Evolutionary conservation across 2,888 invertebrate genomes (phyloP).

Genomic region (Nomada fucata): DNA sequence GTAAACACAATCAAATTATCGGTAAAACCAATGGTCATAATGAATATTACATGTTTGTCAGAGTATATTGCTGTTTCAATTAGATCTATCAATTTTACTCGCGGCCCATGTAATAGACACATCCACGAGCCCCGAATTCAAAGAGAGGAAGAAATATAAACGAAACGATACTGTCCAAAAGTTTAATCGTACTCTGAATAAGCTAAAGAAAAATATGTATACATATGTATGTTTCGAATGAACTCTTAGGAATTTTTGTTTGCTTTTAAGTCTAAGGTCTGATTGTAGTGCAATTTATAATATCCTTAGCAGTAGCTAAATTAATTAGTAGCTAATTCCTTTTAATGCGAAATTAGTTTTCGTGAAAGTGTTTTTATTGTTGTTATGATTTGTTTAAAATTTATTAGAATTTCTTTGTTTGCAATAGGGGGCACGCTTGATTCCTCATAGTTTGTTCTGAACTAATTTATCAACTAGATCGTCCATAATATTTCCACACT

Average conservation of each 20-base stretch:
- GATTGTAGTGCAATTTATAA: neutral
- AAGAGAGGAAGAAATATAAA: slow-evolving; percentile 14
- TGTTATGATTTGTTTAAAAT: slow-evolving; percentile 17
- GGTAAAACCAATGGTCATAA: slow-evolving; percentile 51
- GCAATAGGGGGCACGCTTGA: no score
- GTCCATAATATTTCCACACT: neutral
- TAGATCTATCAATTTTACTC: slow-evolving; percentile 54
- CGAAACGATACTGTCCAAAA: slow-evolving; percentile 28
- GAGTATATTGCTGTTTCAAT: slow-evolving; percentile 69
- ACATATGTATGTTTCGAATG: no score
- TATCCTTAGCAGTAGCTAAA: no score
- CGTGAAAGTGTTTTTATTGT: neutral
- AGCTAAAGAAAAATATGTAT: no score
- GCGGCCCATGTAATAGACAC: slow-evolving; percentile 23
- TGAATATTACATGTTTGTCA: slow-evolving; percentile 67
- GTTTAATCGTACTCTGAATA: slow-evolving; percentile 32
- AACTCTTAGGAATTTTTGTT: neutral
- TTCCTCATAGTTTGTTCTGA: neutral
- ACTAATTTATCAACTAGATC: neutral
- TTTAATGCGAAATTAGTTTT: neutral
- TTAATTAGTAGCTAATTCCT: no score
- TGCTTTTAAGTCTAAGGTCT: neutral
- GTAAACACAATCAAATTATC: slow-evolving; percentile 62
- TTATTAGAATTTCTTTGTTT: slow-evolving; percentile 21
- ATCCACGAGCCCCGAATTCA: slow-evolving; percentile 29